phyloP scores from a whole-genome alignment of 2,888 invertebrate genomes.

The Caenorhabditis becei region DNA sequence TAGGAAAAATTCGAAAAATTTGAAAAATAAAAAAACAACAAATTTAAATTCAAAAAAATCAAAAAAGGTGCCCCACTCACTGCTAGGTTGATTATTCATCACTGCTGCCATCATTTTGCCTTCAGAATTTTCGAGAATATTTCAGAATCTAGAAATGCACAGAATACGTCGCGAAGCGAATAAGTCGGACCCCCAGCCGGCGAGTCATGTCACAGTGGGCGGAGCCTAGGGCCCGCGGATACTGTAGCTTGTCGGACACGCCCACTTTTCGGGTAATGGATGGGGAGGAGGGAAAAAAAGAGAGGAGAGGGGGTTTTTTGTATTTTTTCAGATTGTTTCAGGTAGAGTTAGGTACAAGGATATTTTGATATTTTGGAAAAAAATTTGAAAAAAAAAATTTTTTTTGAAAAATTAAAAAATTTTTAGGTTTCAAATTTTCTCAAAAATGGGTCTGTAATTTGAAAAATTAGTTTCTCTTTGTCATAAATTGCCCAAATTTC shows the following conservation, averaged over 20 bases:
- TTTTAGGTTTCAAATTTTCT: too few species aligned
- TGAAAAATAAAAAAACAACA: background rate
- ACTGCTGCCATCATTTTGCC: slow-evolving; percentile 27
- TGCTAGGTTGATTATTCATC: slow-evolving; percentile 34
- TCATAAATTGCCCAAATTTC: background rate
- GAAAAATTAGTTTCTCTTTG: background rate
- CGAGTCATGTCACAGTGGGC: slow-evolving; percentile 50
- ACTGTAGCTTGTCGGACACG: background rate
- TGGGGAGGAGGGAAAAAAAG: background rate
- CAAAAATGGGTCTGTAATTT: background rate
- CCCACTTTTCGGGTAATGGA: slow-evolving; percentile 1
- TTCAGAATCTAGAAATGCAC: background rate
- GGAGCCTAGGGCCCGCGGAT: slow-evolving; percentile 8
- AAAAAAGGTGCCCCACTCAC: slow-evolving; percentile 27
- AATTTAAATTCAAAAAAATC: slow-evolving; percentile 2
- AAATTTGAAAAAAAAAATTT: slow-evolving; percentile 2
- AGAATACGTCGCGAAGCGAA: background rate
- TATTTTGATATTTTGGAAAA: background rate
- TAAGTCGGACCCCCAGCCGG: slow-evolving; percentile 1
- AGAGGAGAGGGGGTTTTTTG: background rate
- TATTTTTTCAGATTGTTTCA: too few species aligned
- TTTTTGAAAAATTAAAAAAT: too few species aligned
- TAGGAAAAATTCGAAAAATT: background rate
- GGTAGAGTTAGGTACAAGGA: background rate
- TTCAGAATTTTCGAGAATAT: background rate